phyloP scores from a whole-genome alignment of 1,140 invertebrate genomes.

The Condylostylus longicornis region DNA sequence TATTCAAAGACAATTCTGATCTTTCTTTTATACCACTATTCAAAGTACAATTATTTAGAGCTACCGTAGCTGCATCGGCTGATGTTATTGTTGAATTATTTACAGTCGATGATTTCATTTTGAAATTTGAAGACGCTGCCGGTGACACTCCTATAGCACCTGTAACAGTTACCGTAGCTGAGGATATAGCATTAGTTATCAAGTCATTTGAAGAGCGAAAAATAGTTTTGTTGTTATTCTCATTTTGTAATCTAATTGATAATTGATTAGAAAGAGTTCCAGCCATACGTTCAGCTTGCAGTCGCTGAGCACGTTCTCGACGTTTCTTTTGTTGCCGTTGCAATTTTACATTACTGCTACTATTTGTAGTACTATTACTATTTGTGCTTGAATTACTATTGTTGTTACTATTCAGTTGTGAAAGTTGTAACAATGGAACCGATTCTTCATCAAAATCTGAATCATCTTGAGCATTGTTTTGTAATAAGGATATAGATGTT shows the following conservation, averaged over 20 bases:
- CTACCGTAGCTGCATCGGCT: conserved; percentile 27
- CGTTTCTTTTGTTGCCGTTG: conserved; percentile 68
- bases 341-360: conserved; percentile 38
- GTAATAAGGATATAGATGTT: no score
- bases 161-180: conserved; percentile 34
- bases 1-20: no score
- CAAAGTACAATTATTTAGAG: background rate
- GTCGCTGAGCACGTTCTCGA: conserved; percentile 69
- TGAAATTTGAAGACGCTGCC: no score
- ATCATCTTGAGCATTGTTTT: no score
- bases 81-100: conserved; percentile 17
- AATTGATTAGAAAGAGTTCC: no score
- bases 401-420: no score
- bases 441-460: no score
- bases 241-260: no score
- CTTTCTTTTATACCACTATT: background rate
- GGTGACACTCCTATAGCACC: no score
- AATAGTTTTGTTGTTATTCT: no score
- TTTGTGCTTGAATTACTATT: conserved; percentile 15
- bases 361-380: conserved; percentile 13
- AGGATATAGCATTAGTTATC: conserved; percentile 8
- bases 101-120: no score
- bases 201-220: conserved; percentile 1
- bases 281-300: conserved; percentile 66
- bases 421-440: no score